phyloP scores from a whole-genome alignment of 1,140 invertebrate species.

The Ostrea edulis region DNA sequence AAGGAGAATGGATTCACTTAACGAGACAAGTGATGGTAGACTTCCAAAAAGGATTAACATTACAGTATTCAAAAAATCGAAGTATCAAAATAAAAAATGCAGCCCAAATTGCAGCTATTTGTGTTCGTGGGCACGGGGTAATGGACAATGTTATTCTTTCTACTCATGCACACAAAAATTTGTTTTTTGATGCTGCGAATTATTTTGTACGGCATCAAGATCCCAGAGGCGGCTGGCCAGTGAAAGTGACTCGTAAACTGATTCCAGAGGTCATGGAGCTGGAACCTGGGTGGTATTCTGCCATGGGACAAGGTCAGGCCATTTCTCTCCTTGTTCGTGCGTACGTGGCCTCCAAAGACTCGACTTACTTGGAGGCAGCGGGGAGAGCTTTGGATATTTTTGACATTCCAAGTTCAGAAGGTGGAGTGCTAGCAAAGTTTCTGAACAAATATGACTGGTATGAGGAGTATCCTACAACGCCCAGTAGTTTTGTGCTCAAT shows the following conservation, averaged over 20 bases:
- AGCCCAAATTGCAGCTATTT: slow-evolving; percentile 73
- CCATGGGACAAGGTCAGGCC: slow-evolving; percentile 98
- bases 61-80: slow-evolving; percentile 70
- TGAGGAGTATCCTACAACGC: slow-evolving; percentile 98
- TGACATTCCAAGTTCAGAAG: slow-evolving; percentile 83
- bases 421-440: slow-evolving; percentile 92
- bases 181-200: slow-evolving; percentile 95
- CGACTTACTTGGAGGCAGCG: slow-evolving; percentile 89
- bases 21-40: slow-evolving; percentile 95
- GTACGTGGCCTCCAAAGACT: slow-evolving; percentile 89
- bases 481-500: slow-evolving; percentile 97
- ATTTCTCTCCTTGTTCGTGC: slow-evolving; percentile 95
- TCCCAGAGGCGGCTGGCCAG: slow-evolving; percentile 94
- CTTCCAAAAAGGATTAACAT: slow-evolving; percentile 91
- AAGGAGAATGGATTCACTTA: slow-evolving; percentile 88
- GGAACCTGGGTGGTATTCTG: slow-evolving; percentile 95
- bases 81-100: slow-evolving; percentile 69
- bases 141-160: slow-evolving; percentile 76
- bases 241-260: slow-evolving; percentile 92
- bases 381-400: slow-evolving; percentile 90
- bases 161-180: slow-evolving; percentile 85
- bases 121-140: slow-evolving; percentile 87
- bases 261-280: slow-evolving; percentile 87
- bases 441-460: slow-evolving; percentile 92
- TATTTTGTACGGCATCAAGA: slow-evolving; percentile 97